These are phyloP conservation scores for Micromesistius poutassou DNA, from an alignment of 2,797 vertebrate genomes.

Conservation along the genomic window DNA sequence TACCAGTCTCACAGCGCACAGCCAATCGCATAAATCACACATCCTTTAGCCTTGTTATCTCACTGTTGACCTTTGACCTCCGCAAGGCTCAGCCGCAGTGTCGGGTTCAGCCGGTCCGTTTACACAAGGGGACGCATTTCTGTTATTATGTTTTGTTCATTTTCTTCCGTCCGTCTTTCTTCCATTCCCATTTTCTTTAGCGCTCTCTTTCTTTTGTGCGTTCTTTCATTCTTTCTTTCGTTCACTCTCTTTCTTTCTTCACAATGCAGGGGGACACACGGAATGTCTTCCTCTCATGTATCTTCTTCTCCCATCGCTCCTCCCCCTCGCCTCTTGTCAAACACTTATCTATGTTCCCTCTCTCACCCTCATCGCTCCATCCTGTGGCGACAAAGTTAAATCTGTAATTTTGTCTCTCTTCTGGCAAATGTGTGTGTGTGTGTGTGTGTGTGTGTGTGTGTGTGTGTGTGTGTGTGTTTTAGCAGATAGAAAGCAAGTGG, in stretches of 20 bases:
- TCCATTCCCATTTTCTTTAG: not conserved
- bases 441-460: not conserved
- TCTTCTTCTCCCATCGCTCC: slow-evolving; percentile 28
- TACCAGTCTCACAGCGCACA: too few relatives aligned
- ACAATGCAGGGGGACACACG: slow-evolving; percentile 30
- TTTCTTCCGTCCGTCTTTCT: too few relatives aligned
- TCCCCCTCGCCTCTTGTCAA: slow-evolving; percentile 19
- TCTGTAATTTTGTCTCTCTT: not conserved
- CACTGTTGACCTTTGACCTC: too few relatives aligned
- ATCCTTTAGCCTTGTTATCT: too few relatives aligned
- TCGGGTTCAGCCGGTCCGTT: too few relatives aligned
- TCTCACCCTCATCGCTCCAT: slow-evolving; percentile 9
- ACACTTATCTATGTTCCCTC: not conserved
- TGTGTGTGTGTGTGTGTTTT: too few relatives aligned
- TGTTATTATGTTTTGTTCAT: too few relatives aligned
- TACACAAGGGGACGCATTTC: too few relatives aligned
- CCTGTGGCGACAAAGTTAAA: not conserved
- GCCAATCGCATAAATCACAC: too few relatives aligned
- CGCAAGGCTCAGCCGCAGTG: too few relatives aligned
- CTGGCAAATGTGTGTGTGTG: not conserved
- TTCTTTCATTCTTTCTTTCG: not conserved
- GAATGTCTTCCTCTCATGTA: slow-evolving; percentile 43
- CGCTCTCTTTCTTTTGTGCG: not conserved
- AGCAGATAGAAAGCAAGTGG: not conserved
- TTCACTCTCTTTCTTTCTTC: not conserved